These are phyloP conservation scores for Netelia inedita DNA, from an alignment of 2,888 invertebrate genomes.

Conservation along the genomic window DNA sequence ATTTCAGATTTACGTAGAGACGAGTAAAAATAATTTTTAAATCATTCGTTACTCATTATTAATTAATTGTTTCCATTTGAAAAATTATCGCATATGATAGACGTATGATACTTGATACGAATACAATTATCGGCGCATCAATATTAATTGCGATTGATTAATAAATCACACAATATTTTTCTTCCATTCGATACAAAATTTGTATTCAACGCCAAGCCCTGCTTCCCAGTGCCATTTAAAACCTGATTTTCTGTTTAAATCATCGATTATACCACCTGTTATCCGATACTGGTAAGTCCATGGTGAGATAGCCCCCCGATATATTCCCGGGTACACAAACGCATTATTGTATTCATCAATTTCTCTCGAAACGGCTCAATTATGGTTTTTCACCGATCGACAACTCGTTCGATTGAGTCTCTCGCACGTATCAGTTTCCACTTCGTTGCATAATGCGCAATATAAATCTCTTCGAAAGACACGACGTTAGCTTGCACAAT, in stretches of 20 bases:
- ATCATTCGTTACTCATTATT: too few relatives aligned
- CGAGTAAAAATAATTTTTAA: too few relatives aligned
- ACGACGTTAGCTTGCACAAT: slow-evolving; percentile 35
- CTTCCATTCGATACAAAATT: too few relatives aligned
- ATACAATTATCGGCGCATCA: too few relatives aligned
- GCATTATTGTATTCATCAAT: slow-evolving; percentile 10
- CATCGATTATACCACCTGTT: background rate
- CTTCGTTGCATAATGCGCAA: slow-evolving; percentile 30
- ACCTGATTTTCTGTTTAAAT: background rate
- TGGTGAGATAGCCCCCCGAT: background rate
- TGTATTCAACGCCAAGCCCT: too few relatives aligned
- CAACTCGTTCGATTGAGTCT: slow-evolving; percentile 11
- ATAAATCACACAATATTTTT: too few relatives aligned
- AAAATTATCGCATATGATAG: too few relatives aligned
- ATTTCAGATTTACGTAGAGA: too few relatives aligned
- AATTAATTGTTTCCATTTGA: too few relatives aligned
- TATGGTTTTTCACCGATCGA: slow-evolving; percentile 25
- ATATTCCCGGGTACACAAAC: background rate
- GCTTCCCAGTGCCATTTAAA: background rate
- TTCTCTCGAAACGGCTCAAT: slow-evolving; percentile 16
- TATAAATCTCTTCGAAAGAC: slow-evolving; percentile 27
- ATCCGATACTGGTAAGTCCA: background rate
- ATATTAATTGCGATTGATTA: too few relatives aligned
- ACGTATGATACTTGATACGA: too few relatives aligned
- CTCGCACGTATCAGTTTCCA: slow-evolving; percentile 11